Evolutionary conservation across 1,140 invertebrate genomes (phyloP), one percentile per base, ranked within the genome.

Genomic region (Dreissena rostriformis): DNA sequence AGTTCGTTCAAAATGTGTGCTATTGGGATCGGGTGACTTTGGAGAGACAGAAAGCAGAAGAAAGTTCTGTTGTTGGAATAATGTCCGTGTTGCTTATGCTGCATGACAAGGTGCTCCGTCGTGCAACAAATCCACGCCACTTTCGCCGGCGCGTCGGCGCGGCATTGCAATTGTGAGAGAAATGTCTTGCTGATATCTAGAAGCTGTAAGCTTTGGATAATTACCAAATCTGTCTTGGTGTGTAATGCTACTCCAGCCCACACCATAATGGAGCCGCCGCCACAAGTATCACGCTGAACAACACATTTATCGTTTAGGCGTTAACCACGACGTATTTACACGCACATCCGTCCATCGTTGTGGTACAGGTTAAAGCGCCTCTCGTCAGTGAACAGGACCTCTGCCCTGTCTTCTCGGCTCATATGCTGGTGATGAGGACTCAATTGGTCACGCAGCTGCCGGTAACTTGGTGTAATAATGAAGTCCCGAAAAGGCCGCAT

Each of bases 241-340:
- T 67, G 71, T 19, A 76, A 29, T n/a, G 49, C 53, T 29, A 57
- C 19, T 49, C 51, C 61, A n/a, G 63, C 72, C 72, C 71, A 82
- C 17, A 65, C 72, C 71, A 82, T 76, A 55, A 76, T 39, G 49
- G 52, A 63, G 8, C 81, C 70, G 28, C 81, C 81, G 22, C 51
- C 63, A 75, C 19, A 63, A n/a, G 39, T 49, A 22, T 75, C 72
- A 19, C 26, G 24, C 24, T 74, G 57, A 29, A 39, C 14, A 22
- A 82, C 39, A 22, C 81, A 76, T 1, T n/a, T n/a, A n/a, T 15
- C 61, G 63, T 39, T 66, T 24, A 53, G 75, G 24, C 81, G 26
- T 68, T 82, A 63, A 51, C 81, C 72, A 67, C 29, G 57, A 49
- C 63, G 61, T 67, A 70, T 65, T 19, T 55, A 82, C 28, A 82